These are phyloP conservation scores for Amblyraja radiata DNA, from an alignment of 2,797 vertebrate genomes.

Conservation along the genomic window DNA sequence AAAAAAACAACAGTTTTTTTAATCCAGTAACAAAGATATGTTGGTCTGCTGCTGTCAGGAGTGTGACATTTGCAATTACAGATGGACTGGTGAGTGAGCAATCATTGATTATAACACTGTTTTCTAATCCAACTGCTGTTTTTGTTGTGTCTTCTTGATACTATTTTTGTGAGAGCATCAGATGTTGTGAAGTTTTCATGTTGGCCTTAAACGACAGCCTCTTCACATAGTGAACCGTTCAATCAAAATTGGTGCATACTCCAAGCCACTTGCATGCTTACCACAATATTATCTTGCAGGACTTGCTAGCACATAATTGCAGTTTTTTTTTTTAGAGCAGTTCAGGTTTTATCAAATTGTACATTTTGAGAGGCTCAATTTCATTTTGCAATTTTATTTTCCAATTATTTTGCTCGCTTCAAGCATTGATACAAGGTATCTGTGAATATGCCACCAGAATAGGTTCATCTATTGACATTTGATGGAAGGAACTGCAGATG, in stretches of 20 bases:
- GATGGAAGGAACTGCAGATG: too few species aligned
- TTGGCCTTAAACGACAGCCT: background rate
- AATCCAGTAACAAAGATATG: background rate
- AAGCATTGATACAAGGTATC: background rate
- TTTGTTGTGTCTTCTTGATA: background rate
- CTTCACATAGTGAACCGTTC: background rate
- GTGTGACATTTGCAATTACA: background rate
- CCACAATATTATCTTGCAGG: too few species aligned
- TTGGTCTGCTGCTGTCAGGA: background rate
- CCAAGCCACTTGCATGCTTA: too few species aligned
- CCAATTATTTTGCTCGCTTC: background rate
- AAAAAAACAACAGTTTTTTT: background rate
- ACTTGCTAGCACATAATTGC: too few species aligned
- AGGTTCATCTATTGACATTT: background rate
- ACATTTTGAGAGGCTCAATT: background rate
- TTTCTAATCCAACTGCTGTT: background rate
- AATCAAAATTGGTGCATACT: too few species aligned
- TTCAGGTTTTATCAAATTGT: background rate
- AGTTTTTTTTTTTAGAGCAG: background rate
- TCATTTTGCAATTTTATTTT: background rate
- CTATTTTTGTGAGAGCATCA: background rate
- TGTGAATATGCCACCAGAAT: background rate
- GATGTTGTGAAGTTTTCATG: background rate
- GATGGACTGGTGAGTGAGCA: background rate
- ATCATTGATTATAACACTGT: background rate